phyloP scores from a whole-genome alignment of 2,113 vertebrate species.

The Orientallactaga bullata region DNA sequence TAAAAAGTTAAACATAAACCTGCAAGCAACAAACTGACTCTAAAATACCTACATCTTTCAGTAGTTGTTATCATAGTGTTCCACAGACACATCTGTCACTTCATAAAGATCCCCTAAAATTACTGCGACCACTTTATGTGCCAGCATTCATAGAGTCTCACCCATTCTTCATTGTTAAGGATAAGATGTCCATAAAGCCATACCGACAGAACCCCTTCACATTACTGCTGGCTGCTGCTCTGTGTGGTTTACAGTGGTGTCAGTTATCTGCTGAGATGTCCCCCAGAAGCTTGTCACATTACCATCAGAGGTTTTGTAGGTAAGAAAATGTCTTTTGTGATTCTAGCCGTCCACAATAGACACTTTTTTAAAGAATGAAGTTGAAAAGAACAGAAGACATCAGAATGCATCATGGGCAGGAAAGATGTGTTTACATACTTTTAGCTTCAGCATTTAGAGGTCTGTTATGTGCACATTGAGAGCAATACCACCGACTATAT shows the following conservation, averaged over 20 bases:
- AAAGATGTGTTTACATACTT: neutral
- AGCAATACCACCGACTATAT: neutral
- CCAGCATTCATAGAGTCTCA: constrained; percentile 13
- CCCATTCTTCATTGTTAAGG: constrained; percentile 12
- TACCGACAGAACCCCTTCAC: neutral
- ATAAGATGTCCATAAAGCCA: neutral
- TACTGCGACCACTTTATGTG: neutral
- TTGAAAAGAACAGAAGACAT: neutral
- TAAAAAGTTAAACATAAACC: constrained; percentile 18
- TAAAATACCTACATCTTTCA: constrained; percentile 25
- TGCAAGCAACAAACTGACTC: neutral
- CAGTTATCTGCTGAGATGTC: neutral
- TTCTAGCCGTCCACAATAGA: neutral
- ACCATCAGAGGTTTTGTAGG: neutral
- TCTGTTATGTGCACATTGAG: neutral
- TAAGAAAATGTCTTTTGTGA: neutral
- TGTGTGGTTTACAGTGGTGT: neutral
- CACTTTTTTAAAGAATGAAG: neutral
- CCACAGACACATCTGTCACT: constrained; percentile 3
- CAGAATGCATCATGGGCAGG: neutral
- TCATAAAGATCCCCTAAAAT: neutral
- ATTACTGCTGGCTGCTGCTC: neutral
- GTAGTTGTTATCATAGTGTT: neutral
- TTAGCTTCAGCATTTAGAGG: neutral
- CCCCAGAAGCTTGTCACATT: neutral